These are phyloP conservation scores for Pegoplata infirma DNA, from an alignment of 2,888 invertebrate species.

Conservation along the genomic window DNA sequence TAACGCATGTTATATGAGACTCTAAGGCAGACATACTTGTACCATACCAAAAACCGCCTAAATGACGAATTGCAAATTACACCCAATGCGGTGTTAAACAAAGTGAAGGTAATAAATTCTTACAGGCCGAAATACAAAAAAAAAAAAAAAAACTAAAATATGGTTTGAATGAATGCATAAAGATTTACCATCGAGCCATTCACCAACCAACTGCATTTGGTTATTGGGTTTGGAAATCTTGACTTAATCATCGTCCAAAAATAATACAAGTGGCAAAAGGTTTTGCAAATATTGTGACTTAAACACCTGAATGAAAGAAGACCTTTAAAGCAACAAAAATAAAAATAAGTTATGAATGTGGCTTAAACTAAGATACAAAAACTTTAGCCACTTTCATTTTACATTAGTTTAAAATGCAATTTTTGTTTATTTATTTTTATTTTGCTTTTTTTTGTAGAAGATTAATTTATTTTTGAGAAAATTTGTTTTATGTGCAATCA, in stretches of 20 bases:
- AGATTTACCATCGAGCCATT: too few relatives aligned
- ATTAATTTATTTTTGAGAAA: constrained; percentile 53
- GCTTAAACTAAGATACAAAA: constrained; percentile 1
- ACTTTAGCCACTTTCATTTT: background rate
- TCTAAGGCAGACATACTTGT: constrained; percentile 33
- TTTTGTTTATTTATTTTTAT: constrained; percentile 4
- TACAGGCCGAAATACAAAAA: constrained; percentile 19
- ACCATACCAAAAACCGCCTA: constrained; percentile 44
- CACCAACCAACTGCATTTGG: background rate
- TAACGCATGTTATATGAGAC: constrained; percentile 51
- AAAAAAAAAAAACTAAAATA: background rate
- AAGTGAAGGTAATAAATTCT: constrained; percentile 57
- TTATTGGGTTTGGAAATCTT: constrained; percentile 19
- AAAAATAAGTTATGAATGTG: background rate
- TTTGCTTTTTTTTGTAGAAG: constrained; percentile 15
- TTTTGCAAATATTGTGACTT: constrained; percentile 60
- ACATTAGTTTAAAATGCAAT: constrained; percentile 11
- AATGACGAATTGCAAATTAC: constrained; percentile 65
- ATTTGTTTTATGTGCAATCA: constrained; percentile 57
- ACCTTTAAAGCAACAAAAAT: background rate
- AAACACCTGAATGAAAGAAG: constrained; percentile 49
- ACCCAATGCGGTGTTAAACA: constrained; percentile 59
- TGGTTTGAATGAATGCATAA: constrained; percentile 15
- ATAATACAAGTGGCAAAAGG: constrained; percentile 49
- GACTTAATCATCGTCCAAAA: constrained; percentile 12